Percentiles rank a stretch among this genome's conserved stretches.
phyloP scores from a whole-genome alignment of 2,113 vertebrate species.

The Etheostoma spectabile region DNA sequence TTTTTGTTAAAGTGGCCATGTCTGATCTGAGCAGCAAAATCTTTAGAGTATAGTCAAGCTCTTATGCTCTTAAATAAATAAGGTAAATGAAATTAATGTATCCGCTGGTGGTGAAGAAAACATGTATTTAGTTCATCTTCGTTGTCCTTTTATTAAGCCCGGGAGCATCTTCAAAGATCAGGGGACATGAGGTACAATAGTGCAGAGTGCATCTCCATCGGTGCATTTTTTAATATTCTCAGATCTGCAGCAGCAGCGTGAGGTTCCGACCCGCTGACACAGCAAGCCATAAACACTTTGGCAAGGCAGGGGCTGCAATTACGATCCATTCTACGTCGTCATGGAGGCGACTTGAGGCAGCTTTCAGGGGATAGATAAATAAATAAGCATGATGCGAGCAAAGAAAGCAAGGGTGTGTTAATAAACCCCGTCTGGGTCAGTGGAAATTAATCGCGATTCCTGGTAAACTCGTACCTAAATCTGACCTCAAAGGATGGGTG shows the following conservation, averaged over 20 bases:
- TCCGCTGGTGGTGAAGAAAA: background rate
- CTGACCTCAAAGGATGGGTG: slow-evolving; percentile 25
- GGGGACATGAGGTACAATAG: background rate
- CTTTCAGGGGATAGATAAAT: slow-evolving; percentile 58
- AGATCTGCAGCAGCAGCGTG: slow-evolving; percentile 16
- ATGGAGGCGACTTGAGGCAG: slow-evolving; percentile 18
- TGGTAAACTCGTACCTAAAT: slow-evolving; percentile 23
- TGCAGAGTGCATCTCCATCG: background rate
- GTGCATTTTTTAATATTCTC: slow-evolving; percentile 10
- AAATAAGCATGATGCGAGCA: slow-evolving; percentile 30
- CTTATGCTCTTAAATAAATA: background rate
- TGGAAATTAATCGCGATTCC: slow-evolving; percentile 30
- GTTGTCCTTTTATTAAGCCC: background rate
- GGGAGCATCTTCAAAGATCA: background rate
- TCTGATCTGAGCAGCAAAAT: slow-evolving; percentile 21
- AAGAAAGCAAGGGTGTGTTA: background rate
- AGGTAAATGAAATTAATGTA: background rate
- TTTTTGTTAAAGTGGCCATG: background rate
- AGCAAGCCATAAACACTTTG: slow-evolving; percentile 46
- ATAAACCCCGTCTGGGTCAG: slow-evolving; percentile 10
- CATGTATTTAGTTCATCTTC: background rate
- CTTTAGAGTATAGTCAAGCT: background rate
- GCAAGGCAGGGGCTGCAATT: slow-evolving; percentile 2
- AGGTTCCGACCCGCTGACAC: slow-evolving; percentile 54
- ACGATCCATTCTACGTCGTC: slow-evolving; percentile 37